Evolutionary conservation across 2,113 vertebrate species (phyloP).

Genomic region (Xiphorhynchus elegans): DNA sequence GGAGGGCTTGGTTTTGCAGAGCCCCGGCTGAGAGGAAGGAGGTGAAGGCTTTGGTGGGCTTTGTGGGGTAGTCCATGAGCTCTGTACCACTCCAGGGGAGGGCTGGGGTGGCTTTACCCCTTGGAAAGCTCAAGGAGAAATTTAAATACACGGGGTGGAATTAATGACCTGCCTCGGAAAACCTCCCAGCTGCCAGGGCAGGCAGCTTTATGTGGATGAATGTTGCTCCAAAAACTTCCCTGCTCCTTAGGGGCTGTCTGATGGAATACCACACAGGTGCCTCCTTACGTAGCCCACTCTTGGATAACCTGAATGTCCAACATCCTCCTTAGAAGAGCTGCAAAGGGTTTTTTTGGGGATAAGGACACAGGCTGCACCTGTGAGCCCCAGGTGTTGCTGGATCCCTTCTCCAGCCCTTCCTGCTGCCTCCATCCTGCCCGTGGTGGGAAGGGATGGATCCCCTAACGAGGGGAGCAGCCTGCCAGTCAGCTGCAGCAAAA

Average conservation of each 20-base stretch:
- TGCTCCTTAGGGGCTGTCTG: background rate
- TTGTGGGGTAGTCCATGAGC: background rate
- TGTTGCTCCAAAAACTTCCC: background rate
- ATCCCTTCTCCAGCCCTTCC: background rate
- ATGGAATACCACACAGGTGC: background rate
- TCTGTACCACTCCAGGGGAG: accelerated
- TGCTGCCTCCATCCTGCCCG: accelerated
- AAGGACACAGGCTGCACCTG: background rate
- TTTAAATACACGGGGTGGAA: background rate
- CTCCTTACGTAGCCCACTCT: background rate
- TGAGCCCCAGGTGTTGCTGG: background rate
- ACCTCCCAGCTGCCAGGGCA: background rate
- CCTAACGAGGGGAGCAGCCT: constrained; percentile 6
- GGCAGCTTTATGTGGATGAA: background rate
- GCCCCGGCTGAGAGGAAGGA: background rate
- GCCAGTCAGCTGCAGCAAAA: constrained; percentile 47
- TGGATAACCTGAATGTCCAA: background rate
- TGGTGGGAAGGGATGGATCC: background rate
- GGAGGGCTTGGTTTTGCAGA: background rate
- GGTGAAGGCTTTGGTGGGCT: background rate
- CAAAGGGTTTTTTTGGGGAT: background rate
- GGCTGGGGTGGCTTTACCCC: background rate
- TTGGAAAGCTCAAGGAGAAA: background rate
- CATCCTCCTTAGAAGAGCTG: background rate
- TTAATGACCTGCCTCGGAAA: background rate